Evolutionary conservation across 2,888 invertebrate genomes (phyloP).

Genomic region (Lacanobia oleracea): DNA sequence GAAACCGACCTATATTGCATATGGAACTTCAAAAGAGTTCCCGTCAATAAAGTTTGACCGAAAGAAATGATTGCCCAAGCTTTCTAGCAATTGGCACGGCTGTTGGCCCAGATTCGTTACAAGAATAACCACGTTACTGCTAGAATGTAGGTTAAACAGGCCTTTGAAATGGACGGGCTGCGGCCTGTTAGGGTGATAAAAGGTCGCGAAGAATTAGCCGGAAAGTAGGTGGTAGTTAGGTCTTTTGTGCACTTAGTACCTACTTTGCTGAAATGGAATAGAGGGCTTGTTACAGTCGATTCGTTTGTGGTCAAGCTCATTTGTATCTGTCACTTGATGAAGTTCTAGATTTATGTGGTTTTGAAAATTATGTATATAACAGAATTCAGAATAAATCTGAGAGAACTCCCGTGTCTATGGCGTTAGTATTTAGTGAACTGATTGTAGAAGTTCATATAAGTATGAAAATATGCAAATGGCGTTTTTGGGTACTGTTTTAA

Average conservation of each 20-base stretch:
- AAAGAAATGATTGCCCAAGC: conserved; percentile 62
- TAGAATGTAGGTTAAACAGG: conserved; percentile 57
- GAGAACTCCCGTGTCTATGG: too few relatives aligned
- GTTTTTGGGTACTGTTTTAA: neutral
- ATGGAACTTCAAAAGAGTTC: conserved; percentile 53
- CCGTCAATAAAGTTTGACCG: conserved; percentile 59
- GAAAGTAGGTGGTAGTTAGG: conserved; percentile 6
- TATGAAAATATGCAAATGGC: conserved; percentile 8
- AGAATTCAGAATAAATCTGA: too few relatives aligned
- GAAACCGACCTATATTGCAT: conserved; percentile 43
- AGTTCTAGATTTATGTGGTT: neutral
- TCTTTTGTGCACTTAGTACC: neutral
- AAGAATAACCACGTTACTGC: conserved; percentile 57
- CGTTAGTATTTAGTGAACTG: too few relatives aligned
- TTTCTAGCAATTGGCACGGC: conserved; percentile 54
- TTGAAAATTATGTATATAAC: neutral
- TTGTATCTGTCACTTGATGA: neutral
- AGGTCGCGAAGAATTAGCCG: conserved; percentile 35
- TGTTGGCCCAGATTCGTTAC: conserved; percentile 57
- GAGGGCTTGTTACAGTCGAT: neutral
- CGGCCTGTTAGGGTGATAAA: conserved; percentile 31
- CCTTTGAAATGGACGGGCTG: conserved; percentile 14
- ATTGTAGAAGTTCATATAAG: too few relatives aligned
- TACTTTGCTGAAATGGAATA: neutral
- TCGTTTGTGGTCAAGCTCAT: neutral